These are phyloP conservation scores for Lydus trimaculatus DNA, from an alignment of 2,888 invertebrate genomes.

Conservation along the genomic window DNA sequence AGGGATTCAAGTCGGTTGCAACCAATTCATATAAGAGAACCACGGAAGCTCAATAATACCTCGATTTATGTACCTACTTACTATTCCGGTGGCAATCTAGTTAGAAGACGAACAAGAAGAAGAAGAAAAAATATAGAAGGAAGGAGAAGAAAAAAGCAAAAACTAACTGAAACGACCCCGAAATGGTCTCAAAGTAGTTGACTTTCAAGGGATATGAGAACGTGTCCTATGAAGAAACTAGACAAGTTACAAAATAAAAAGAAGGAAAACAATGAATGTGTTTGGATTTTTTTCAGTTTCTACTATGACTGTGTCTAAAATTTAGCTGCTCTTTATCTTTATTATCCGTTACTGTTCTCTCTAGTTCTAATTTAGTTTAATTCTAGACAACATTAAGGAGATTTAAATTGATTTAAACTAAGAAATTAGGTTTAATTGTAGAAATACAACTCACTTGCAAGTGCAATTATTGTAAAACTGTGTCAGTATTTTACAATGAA, in stretches of 20 bases:
- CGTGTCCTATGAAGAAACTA: not conserved
- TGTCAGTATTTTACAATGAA: not conserved
- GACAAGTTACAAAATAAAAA: not conserved
- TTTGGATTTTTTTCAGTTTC: too few species aligned
- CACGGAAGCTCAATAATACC: constrained; percentile 38
- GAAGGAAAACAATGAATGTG: too few species aligned
- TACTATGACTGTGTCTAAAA: too few species aligned
- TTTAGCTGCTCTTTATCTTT: too few species aligned
- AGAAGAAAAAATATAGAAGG: not conserved
- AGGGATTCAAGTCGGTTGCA: constrained; percentile 14
- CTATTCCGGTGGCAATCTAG: constrained; percentile 41
- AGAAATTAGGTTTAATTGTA: too few species aligned
- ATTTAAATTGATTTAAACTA: too few species aligned
- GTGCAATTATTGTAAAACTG: not conserved
- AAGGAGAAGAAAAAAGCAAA: constrained; percentile 24
- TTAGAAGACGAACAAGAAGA: constrained; percentile 25
- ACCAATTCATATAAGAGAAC: constrained; percentile 32
- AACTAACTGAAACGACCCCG: constrained; percentile 36
- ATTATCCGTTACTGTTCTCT: too few species aligned
- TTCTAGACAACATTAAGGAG: constrained; percentile 7
- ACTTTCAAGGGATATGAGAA: constrained; percentile 23
- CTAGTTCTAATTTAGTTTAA: not conserved
- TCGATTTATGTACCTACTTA: constrained; percentile 44
- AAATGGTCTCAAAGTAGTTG: constrained; percentile 32
- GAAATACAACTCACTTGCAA: not conserved